These are phyloP conservation scores for Drosophila hamatofila DNA, from an alignment of 2,888 invertebrate genomes.

Conservation along the genomic window DNA sequence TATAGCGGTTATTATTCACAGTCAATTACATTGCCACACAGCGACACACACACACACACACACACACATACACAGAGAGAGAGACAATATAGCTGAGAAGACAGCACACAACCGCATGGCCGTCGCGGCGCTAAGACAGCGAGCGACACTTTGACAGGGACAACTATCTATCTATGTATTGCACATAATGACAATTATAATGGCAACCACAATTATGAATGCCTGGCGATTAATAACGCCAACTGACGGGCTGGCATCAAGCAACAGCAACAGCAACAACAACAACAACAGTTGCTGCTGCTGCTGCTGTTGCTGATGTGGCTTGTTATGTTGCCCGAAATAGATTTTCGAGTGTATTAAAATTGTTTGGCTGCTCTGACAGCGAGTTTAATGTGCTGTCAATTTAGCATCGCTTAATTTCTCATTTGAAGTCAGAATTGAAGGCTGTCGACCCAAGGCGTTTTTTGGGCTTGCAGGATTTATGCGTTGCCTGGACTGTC, in stretches of 20 bases:
- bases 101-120: conserved; percentile 32
- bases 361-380: conserved; percentile 35
- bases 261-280: conserved; percentile 35
- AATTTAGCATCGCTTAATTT: conserved; percentile 75
- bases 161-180: conserved; percentile 77
- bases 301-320: conserved; percentile 35
- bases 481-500: conserved; percentile 42
- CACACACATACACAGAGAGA: conserved; percentile 1
- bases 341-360: conserved; percentile 74
- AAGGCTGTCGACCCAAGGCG: conserved; percentile 17
- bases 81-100: conserved; percentile 10
- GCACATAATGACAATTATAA: conserved; percentile 81
- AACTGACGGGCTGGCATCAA: conserved; percentile 43
- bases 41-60: conserved; percentile 41
- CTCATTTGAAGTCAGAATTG: conserved; percentile 56
- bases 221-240: conserved; percentile 76
- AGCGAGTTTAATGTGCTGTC: conserved; percentile 66
- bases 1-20: conserved; percentile 82
- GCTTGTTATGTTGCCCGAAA: conserved; percentile 42
- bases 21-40: conserved; percentile 79
- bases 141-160: conserved; percentile 74
- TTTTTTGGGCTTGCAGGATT: conserved; percentile 30
- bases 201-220: conserved; percentile 79
- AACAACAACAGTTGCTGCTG: conserved; percentile 5
- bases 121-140: conserved; percentile 55